Evolutionary conservation across 2,888 invertebrate genomes (phyloP).

Genomic region (Aquatica leii): DNA sequence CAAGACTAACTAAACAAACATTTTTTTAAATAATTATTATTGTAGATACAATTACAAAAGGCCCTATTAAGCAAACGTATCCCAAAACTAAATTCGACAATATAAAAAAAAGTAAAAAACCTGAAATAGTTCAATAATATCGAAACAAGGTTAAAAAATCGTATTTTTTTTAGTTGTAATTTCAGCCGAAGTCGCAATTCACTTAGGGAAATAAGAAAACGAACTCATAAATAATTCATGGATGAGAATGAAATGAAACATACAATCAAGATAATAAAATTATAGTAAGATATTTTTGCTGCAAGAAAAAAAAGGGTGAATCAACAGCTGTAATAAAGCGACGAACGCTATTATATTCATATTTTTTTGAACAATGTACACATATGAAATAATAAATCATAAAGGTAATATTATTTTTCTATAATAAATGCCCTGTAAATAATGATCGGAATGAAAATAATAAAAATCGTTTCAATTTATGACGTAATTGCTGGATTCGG

Average conservation of each 20-base stretch:
- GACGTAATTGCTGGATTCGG: conserved; percentile 50
- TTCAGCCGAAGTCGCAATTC: conserved; percentile 3
- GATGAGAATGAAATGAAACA: conserved; percentile 23
- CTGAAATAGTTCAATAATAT: too few relatives aligned
- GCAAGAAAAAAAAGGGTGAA: conserved; percentile 15
- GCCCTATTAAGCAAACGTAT: too few relatives aligned
- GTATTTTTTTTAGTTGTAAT: not conserved
- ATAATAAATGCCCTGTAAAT: conserved; percentile 48
- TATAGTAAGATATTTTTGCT: conserved; percentile 18
- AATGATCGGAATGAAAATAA: conserved; percentile 44
- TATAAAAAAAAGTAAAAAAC: too few relatives aligned
- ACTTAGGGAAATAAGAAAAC: conserved; percentile 21
- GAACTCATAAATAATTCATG: conserved; percentile 27
- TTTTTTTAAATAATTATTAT: too few relatives aligned
- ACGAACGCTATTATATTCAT: conserved; percentile 12
- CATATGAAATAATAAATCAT: conserved; percentile 52
- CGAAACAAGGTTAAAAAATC: too few relatives aligned
- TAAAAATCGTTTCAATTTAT: conserved; percentile 52
- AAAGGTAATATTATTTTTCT: conserved; percentile 48
- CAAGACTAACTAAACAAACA: too few relatives aligned
- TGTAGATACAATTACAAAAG: too few relatives aligned
- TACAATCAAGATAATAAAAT: conserved; percentile 29
- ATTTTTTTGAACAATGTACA: conserved; percentile 33
- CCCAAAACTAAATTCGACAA: too few relatives aligned
- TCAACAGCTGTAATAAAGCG: conserved; percentile 10